Conservation (phyloP, 2,113 vertebrate species). For the Clupea harengus region DNA sequence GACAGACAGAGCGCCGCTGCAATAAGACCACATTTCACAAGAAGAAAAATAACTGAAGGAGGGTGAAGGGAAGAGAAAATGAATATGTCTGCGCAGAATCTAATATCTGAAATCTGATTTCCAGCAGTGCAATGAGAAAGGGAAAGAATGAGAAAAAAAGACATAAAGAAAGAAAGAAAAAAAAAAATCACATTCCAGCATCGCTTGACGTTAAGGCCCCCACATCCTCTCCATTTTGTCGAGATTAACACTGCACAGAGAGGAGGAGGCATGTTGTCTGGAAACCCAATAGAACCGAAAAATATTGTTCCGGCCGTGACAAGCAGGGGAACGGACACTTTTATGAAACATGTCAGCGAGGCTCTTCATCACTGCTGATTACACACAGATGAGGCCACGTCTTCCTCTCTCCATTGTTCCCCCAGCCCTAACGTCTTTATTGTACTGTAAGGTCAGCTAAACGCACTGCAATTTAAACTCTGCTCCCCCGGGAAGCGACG, state of each 20-base stretch:
- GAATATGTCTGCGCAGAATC: not conserved
- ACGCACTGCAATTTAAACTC: not conserved
- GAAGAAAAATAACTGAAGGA: not conserved
- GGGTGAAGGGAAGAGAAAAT: not conserved
- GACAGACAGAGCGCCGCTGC: not conserved
- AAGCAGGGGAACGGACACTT: slow-evolving; percentile 12
- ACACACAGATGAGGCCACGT: not conserved
- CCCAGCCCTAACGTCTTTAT: not conserved
- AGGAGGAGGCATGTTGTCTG: not conserved
- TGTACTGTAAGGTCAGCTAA: slow-evolving; percentile 11
- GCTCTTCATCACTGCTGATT: not conserved
- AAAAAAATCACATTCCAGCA: not conserved
- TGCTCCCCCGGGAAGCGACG: slow-evolving; percentile 37
- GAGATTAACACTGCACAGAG: not conserved
- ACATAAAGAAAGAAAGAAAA: not conserved
- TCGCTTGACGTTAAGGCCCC: not conserved
- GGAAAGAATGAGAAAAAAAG: not conserved
- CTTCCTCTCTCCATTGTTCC: not conserved
- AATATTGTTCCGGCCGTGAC: not conserved
- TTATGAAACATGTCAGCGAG: slow-evolving; percentile 13
- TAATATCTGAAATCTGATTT: slow-evolving; percentile 5
- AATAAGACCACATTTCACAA: not conserved
- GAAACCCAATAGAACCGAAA: slow-evolving; percentile 5
- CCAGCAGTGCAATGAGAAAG: not conserved
- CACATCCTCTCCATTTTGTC: not conserved